A percentile compares a stretch with the other conserved stretches of the same genome.
These are phyloP conservation scores for Drosophila barbarae DNA, from an alignment of 2,888 invertebrate species.

Conservation along the genomic window DNA sequence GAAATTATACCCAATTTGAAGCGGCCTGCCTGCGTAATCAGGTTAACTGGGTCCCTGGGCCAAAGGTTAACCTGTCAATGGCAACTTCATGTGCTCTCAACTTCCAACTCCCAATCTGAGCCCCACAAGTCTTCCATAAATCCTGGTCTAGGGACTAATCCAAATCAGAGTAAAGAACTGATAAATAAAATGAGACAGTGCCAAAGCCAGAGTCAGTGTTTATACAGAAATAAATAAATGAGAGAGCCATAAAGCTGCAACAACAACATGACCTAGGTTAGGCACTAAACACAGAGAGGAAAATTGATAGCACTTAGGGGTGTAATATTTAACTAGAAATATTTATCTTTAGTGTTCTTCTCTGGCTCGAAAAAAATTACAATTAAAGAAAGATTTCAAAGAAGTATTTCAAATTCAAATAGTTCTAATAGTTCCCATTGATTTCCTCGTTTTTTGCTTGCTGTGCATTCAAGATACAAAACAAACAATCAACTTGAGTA, in stretches of 20 bases:
- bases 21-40: constrained; percentile 23
- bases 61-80: constrained; percentile 40
- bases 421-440: neutral
- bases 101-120: neutral
- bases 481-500: constrained; percentile 59
- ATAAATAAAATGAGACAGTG: constrained; percentile 16
- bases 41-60: constrained; percentile 9
- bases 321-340: neutral
- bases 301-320: neutral
- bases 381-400: neutral
- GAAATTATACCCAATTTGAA: constrained; percentile 37
- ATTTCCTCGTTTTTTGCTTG: neutral
- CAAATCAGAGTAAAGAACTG: constrained; percentile 7
- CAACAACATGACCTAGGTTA: neutral
- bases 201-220: constrained; percentile 22
- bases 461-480: constrained; percentile 9
- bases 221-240: constrained; percentile 33
- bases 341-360: neutral
- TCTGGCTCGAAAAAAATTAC: neutral
- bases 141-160: constrained; percentile 29
- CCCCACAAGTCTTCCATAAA: constrained; percentile 42
- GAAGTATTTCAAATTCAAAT: neutral
- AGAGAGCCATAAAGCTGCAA: constrained; percentile 5
- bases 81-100: constrained; percentile 17
- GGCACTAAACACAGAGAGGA: neutral